phyloP scores from a whole-genome alignment of 2,113 vertebrate species.

The Deroptyus accipitrinus region DNA sequence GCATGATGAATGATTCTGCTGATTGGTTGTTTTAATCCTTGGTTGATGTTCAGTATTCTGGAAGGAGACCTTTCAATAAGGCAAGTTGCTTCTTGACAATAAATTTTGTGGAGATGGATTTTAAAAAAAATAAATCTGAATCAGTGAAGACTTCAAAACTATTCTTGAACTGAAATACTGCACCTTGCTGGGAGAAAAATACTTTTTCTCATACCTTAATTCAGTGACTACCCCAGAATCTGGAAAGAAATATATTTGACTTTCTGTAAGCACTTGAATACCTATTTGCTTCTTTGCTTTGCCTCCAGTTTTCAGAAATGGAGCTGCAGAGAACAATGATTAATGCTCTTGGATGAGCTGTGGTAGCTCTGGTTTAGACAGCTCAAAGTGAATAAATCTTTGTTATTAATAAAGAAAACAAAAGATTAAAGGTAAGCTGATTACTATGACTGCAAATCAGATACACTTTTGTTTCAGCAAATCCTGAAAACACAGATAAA shows the following conservation, averaged over 20 bases:
- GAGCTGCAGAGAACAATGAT: constrained; percentile 8
- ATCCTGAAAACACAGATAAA: constrained; percentile 23
- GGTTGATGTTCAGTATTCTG: not conserved
- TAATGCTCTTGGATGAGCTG: constrained; percentile 24
- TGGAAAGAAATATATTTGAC: not conserved
- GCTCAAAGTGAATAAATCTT: constrained; percentile 35
- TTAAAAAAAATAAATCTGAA: not conserved
- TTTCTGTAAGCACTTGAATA: not conserved
- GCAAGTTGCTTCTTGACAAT: not conserved
- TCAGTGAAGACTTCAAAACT: not conserved
- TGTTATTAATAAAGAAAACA: constrained; percentile 47
- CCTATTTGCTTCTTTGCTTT: not conserved
- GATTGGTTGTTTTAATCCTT: not conserved
- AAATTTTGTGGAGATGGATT: not conserved
- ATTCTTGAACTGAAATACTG: not conserved
- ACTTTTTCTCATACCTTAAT: not conserved
- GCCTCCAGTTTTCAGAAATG: constrained; percentile 24
- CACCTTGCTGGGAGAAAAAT: not conserved
- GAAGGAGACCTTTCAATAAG: not conserved
- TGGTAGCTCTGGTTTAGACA: constrained; percentile 2
- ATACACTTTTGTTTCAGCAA: constrained; percentile 2
- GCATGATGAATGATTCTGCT: not conserved
- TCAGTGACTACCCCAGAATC: not conserved
- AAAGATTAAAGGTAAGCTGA: constrained; percentile 59
- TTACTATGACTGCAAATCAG: constrained; percentile 40